Percentiles rank a stretch among this genome's conserved stretches.
Evolutionary conservation across 2,113 vertebrate species (phyloP).

Genomic region (Tauraco erythrolophus): DNA sequence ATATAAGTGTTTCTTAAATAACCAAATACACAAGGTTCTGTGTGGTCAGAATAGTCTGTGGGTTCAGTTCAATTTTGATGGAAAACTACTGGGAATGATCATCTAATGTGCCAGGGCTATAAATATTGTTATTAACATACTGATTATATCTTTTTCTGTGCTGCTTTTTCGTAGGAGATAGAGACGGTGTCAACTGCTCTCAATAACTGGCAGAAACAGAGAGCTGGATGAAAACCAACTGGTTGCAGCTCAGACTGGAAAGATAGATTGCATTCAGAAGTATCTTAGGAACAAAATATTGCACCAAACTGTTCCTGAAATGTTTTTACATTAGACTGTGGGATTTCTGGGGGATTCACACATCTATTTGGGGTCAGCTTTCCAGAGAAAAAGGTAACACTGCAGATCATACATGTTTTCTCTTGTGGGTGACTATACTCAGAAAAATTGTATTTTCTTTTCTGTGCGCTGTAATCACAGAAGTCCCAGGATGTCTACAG

Average conservation of each 20-base stretch:
- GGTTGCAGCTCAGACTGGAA: background rate
- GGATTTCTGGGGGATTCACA: background rate
- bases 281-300: background rate
- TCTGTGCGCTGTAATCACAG: background rate
- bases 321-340: background rate
- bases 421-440: background rate
- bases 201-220: slow-evolving; percentile 19
- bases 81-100: slow-evolving; percentile 35
- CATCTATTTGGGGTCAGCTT: background rate
- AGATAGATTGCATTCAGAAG: background rate
- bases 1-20: background rate
- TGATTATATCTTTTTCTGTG: background rate
- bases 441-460: background rate
- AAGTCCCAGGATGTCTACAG: background rate
- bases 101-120: slow-evolving; percentile 8
- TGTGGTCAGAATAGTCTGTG: background rate
- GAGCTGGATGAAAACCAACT: slow-evolving; percentile 50
- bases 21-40: background rate
- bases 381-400: background rate
- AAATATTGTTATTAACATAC: slow-evolving; percentile 52
- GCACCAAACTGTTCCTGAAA: background rate
- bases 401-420: background rate
- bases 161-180: background rate
- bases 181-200: slow-evolving; percentile 34
- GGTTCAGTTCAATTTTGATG: background rate